Percentiles rank a stretch among this genome's conserved stretches.
phyloP scores from a whole-genome alignment of 2,888 invertebrate species.

The Elaeidobius kamerunicus region DNA sequence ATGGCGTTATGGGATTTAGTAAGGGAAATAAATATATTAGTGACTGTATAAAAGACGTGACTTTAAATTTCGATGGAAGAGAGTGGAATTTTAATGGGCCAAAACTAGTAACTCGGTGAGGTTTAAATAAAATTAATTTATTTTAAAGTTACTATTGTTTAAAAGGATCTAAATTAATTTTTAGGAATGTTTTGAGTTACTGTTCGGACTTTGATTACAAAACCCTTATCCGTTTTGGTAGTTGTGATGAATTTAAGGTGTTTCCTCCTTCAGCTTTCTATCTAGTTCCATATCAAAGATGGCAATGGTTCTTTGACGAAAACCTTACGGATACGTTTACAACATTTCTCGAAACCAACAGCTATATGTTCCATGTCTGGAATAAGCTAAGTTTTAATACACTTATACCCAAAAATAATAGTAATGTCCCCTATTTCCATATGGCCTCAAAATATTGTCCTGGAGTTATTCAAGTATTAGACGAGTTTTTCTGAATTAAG shows the following conservation, averaged over 20 bases:
- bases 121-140: not conserved
- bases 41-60: slow-evolving; percentile 55
- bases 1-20: slow-evolving; percentile 66
- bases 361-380: slow-evolving; percentile 24
- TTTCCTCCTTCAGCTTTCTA: slow-evolving; percentile 20
- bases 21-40: slow-evolving; percentile 58
- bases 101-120: slow-evolving; percentile 61
- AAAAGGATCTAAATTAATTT: too few species aligned
- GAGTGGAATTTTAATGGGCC: slow-evolving; percentile 64
- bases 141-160: not conserved
- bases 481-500: slow-evolving; percentile 17
- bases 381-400: slow-evolving; percentile 20
- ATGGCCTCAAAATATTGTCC: slow-evolving; percentile 22
- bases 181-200: slow-evolving; percentile 18
- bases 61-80: slow-evolving; percentile 53
- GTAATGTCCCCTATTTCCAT: slow-evolving; percentile 18
- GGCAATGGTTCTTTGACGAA: slow-evolving; percentile 16
- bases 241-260: slow-evolving; percentile 22
- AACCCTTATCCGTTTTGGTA: slow-evolving; percentile 12
- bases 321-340: slow-evolving; percentile 7
- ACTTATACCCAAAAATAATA: slow-evolving; percentile 11
- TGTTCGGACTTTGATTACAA: slow-evolving; percentile 11
- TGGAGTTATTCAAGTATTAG: slow-evolving; percentile 16
- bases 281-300: slow-evolving; percentile 10
- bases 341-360: slow-evolving; percentile 4